Percentiles rank a stretch among this genome's conserved stretches.
Evolutionary conservation across 2,113 vertebrate species (phyloP).

Genomic region (Zeus faber): DNA sequence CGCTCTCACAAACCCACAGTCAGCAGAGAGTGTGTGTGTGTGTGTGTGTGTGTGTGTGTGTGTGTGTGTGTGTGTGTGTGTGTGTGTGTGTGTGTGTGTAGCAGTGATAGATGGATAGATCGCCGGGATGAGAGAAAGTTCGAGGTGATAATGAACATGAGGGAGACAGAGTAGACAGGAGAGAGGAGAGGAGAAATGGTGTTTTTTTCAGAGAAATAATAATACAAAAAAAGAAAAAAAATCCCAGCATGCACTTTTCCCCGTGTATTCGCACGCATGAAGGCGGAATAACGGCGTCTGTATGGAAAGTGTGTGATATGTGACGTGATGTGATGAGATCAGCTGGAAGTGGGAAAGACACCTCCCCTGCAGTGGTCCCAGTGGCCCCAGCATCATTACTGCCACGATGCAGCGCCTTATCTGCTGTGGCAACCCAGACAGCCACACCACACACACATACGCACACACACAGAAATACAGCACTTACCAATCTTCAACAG

Average conservation of each 20-base stretch:
- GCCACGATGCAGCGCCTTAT: slow-evolving; percentile 53
- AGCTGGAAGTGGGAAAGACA: slow-evolving; percentile 47
- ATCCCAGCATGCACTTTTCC: neutral
- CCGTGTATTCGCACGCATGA: slow-evolving; percentile 8
- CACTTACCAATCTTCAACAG: too few relatives aligned
- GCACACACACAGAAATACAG: neutral
- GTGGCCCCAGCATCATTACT: slow-evolving; percentile 70
- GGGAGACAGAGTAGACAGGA: neutral
- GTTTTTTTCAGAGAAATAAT: neutral
- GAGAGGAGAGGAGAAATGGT: neutral
- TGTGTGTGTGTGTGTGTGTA: neutral
- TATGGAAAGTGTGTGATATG: slow-evolving; percentile 22
- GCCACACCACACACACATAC: neutral
- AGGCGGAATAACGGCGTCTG: slow-evolving; percentile 15
- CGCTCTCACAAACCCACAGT: neutral
- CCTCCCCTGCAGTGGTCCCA: slow-evolving; percentile 45
- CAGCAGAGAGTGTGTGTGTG: neutral
- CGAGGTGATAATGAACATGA: neutral
- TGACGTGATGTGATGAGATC: slow-evolving; percentile 56
- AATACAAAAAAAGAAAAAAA: neutral
- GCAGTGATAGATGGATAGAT: neutral
- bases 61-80: neutral
- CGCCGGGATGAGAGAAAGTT: neutral
- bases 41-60: slow-evolving; percentile 2
- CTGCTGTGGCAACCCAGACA: slow-evolving; percentile 55